Evolutionary conservation across 2,113 vertebrate species (phyloP), one percentile per base, ranked within the genome.

Genomic region (Myrmecophaga tridactyla): DNA sequence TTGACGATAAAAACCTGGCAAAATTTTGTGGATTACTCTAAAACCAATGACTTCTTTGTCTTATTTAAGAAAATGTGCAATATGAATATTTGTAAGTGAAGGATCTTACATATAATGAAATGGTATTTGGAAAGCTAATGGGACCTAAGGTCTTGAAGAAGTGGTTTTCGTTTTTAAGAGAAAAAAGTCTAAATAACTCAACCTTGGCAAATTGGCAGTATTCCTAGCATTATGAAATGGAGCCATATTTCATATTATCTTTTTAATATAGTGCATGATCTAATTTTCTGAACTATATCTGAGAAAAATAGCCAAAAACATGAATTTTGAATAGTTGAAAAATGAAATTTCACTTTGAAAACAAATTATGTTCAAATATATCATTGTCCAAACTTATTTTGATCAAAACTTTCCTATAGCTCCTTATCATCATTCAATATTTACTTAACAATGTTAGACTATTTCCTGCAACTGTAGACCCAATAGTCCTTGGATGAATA

Each of bases 271-370:
- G 39, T 92, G 18, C 29, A 84, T 83, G 29, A 65, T 80, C 36
- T 56, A 75, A 77, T 27, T n/a, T 25, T 85, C 88, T 72, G 27
- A 91, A 89, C n/a, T 67, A 82, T 21, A 89, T 87, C 96, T 83
- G 4, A 6, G 76, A 48, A 39, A 83, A 89, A 97, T n/a, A 88
- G 29, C 76, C 58, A 88, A 62, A 95, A 41, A 15, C 69, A n/a
- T 77, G 3, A 75, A 92, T 96, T 90, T 1, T 62, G 56, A 67
- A 18, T 36, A 46, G 84, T 93, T 93, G 93, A 51, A 96, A 92
- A 97, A 82, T 96, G 89, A 81, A 76, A 23, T 86, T 31, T 92
- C 58, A 90, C 62, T 86, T 86, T 96, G 65, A 86, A 97, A 97
- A 94, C 81, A 92, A 67, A 89, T 58, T 90, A 18, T 11, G 63